Percentiles rank a stretch among this genome's conserved stretches.
These are phyloP conservation scores for Scopus umbretta DNA, from an alignment of 2,113 vertebrate species.

Conservation along the genomic window DNA sequence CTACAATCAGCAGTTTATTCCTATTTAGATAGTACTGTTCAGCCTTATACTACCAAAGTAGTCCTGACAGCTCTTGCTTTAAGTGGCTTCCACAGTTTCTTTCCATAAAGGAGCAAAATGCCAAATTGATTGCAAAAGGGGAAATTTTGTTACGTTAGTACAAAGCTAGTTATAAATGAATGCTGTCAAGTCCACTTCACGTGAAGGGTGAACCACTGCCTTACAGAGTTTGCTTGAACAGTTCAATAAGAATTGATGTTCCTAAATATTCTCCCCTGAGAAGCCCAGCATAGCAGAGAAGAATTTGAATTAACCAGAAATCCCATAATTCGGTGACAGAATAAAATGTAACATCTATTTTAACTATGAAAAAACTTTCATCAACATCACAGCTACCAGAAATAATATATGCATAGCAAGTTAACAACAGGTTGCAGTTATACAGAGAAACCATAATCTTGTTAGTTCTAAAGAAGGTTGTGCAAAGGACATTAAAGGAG, in stretches of 20 bases:
- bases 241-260: neutral
- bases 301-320: conserved; percentile 5
- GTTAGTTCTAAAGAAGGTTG: neutral
- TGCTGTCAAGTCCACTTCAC: conserved; percentile 31
- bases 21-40: neutral
- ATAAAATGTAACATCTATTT: neutral
- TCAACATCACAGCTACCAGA: neutral
- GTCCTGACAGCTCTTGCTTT: neutral
- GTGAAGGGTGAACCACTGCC: neutral
- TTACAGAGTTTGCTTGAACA: neutral
- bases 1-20: neutral
- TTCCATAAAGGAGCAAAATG: neutral
- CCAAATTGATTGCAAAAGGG: neutral
- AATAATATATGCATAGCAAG: neutral
- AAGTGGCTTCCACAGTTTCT: neutral
- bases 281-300: neutral
- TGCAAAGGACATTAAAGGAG: neutral
- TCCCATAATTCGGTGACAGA: neutral
- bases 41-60: neutral
- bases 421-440: neutral
- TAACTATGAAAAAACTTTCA: neutral
- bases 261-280: neutral
- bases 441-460: neutral
- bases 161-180: conserved; percentile 41
- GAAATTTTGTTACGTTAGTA: neutral